Evolutionary conservation across 2,113 vertebrate genomes (phyloP).

Genomic region (Elachura formosa): DNA sequence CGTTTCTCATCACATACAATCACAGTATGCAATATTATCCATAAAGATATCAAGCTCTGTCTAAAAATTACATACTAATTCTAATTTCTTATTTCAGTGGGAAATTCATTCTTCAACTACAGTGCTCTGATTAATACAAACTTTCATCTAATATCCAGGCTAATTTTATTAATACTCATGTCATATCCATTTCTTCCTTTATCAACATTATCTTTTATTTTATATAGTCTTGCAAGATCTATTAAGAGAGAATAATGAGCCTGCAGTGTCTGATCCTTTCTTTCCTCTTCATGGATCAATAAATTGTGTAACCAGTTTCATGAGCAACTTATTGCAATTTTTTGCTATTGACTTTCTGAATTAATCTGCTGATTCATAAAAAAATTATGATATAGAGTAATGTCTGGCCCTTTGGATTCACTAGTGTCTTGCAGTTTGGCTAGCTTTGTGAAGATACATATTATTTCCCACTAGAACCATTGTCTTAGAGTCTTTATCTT

Average conservation of each 20-base stretch:
- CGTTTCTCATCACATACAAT: background rate
- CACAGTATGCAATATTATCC: background rate
- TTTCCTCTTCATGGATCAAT: background rate
- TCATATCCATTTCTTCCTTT: background rate
- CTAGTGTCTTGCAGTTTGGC: background rate
- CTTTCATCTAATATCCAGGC: background rate
- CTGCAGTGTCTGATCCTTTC: background rate
- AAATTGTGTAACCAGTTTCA: background rate
- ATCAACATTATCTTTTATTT: background rate
- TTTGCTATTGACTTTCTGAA: background rate
- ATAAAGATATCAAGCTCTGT: background rate
- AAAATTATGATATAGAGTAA: background rate
- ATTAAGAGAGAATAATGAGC: background rate
- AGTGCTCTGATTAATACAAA: background rate
- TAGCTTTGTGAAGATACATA: background rate
- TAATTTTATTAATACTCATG: background rate
- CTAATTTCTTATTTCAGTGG: background rate
- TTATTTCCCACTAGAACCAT: background rate
- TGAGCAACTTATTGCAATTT: background rate
- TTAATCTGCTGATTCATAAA: background rate
- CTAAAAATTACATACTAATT: background rate
- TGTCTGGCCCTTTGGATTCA: background rate
- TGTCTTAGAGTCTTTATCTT: background rate
- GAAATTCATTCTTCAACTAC: background rate
- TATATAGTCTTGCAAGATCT: background rate